Conservation (phyloP, 1,140 invertebrate species). For the Cyphomyrmex costatus region DNA sequence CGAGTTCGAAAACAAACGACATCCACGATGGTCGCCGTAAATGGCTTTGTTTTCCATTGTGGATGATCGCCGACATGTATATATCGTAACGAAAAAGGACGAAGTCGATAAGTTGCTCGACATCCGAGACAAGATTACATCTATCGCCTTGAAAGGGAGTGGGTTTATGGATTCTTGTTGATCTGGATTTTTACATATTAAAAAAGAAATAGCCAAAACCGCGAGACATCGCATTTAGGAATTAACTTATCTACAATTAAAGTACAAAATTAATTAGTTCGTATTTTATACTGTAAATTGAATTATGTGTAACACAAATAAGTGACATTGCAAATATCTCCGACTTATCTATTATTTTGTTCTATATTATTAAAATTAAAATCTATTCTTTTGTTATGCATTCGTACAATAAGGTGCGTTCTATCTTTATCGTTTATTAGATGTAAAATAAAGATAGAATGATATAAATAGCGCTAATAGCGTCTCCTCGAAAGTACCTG, state of each 20-base stretch:
- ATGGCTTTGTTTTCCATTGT: constrained; percentile 77
- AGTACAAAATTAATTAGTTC: background rate
- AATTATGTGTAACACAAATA: background rate
- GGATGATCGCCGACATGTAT: constrained; percentile 37
- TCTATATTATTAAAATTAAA: too few relatives aligned
- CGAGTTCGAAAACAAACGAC: constrained; percentile 66
- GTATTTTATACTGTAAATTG: background rate
- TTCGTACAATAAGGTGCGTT: too few relatives aligned
- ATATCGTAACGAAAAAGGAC: constrained; percentile 39
- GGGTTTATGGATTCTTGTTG: background rate
- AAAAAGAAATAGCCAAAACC: background rate
- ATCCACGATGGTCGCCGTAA: constrained; percentile 79
- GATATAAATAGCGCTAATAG: too few relatives aligned
- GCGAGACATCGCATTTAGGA: background rate
- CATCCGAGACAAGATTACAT: constrained; percentile 69
- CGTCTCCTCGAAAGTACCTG: too few relatives aligned
- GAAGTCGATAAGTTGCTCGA: constrained; percentile 68
- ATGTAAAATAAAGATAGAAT: too few relatives aligned
- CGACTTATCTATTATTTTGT: background rate
- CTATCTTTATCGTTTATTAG: too few relatives aligned
- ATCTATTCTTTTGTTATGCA: too few relatives aligned
- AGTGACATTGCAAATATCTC: background rate
- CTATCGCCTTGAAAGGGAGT: background rate
- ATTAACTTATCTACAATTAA: background rate
- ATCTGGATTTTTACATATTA: background rate